Evolutionary conservation across 2,888 invertebrate species (phyloP), one percentile per base, ranked within the genome.

Genomic region (Acleris cristana): DNA sequence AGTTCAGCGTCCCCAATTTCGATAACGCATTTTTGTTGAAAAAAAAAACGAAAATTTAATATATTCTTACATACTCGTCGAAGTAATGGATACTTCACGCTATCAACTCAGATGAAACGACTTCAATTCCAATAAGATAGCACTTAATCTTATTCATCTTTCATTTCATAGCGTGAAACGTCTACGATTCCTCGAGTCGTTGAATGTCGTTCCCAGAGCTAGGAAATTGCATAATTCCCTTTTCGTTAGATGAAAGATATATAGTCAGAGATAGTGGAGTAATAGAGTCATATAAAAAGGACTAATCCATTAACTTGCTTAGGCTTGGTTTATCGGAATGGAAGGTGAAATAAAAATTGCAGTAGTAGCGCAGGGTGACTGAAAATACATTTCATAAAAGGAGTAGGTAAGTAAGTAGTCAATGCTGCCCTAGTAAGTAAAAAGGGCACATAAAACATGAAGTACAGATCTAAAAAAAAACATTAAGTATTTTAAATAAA

Each of bases 261-360:
- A 10, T 16, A 63, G 54, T 51, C 12, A 23, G 18, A 16, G 54
- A 51, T 60, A 64, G 26, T 40, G 57, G 18, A 26, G 40, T 14
- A 40, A 3, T 1, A 14, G 14, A 40, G 40, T 14, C 12, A 40
- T 40, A 40, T 40, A 40, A 40, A 40, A 40, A 12, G 40, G 23
- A 51, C 55, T 56, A 61, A 65, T 65, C 60, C 55, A 57, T 64
- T 64, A 56, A 55, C 18, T 40, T 18, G 21, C n/a, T 45, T 26
- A 54, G 19, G 26, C 45, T 23, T 40, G 14, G 40, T 14, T 40
- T 40, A 40, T 40, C 40, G 14, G 40, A 40, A 40, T 14, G 40
- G 40, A 40, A 40, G 12, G 40, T 14, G 14, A 40, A 40, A 14
- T 3, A 4, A 40, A 40, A 40, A 40, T 4, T 40, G 40, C 40